Conservation (phyloP, 2,888 invertebrate species). For the Gastrophysa polygoni region DNA sequence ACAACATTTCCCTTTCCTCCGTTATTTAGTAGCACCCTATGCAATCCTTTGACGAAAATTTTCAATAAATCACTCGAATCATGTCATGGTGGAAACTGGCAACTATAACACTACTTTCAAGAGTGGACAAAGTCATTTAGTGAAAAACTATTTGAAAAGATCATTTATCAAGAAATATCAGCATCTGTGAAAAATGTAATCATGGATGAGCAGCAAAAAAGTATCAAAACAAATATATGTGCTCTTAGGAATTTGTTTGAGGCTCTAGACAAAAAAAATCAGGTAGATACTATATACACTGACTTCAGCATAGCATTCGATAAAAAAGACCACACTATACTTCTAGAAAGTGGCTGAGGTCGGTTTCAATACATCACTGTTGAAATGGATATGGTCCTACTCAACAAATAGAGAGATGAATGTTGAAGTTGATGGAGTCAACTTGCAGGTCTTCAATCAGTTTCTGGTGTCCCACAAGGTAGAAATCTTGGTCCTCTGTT, state of each 20-base stretch:
- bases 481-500: no score
- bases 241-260: neutral
- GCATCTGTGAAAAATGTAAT: neutral
- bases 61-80: neutral
- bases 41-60: neutral
- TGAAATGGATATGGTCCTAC: neutral
- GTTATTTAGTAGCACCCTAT: neutral
- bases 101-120: neutral
- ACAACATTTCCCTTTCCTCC: neutral
- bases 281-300: neutral
- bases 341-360: neutral
- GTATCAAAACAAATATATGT: neutral
- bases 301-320: slow-evolving; percentile 1
- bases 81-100: no score
- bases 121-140: neutral
- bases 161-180: neutral
- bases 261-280: neutral
- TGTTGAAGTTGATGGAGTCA: neutral
- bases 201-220: slow-evolving; percentile 1
- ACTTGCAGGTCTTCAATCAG: neutral
- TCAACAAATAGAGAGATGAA: neutral
- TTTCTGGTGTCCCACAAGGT: neutral
- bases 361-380: neutral
- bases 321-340: neutral
- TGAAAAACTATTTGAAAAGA: neutral